Evolutionary conservation across 2,888 invertebrate species (phyloP).

Genomic region (Dermolepida albohirtum): DNA sequence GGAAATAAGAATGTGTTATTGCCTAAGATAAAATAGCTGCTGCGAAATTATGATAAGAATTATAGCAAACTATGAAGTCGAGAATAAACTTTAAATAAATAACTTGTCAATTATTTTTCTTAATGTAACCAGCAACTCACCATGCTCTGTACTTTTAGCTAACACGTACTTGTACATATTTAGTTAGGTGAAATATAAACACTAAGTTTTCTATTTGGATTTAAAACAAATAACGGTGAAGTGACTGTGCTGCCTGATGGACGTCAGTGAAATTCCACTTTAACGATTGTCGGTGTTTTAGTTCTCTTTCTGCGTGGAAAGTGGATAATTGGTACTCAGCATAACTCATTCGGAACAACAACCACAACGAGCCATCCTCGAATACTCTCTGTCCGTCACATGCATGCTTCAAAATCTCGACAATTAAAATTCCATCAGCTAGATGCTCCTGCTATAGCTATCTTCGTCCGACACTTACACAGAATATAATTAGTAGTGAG

Average conservation of each 20-base stretch:
- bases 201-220: too few relatives aligned
- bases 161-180: too few relatives aligned
- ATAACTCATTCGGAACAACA: constrained; percentile 43
- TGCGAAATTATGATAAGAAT: too few relatives aligned
- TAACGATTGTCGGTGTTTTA: constrained; percentile 21
- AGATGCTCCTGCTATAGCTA: constrained; percentile 39
- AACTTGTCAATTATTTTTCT: too few relatives aligned
- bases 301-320: constrained; percentile 22
- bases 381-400: constrained; percentile 49
- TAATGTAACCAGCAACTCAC: too few relatives aligned
- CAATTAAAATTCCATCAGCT: constrained; percentile 59
- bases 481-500: constrained; percentile 30
- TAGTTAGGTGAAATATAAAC: too few relatives aligned
- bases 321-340: constrained; percentile 46
- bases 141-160: too few relatives aligned
- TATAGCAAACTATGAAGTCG: too few relatives aligned
- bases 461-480: constrained; percentile 7
- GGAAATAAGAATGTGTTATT: too few relatives aligned
- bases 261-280: constrained; percentile 26
- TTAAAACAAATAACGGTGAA: too few relatives aligned
- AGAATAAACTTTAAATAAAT: too few relatives aligned
- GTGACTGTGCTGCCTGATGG: constrained; percentile 4
- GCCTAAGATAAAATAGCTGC: too few relatives aligned
- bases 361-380: constrained; percentile 25
- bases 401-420: constrained; percentile 51